Evolutionary conservation across 2,888 invertebrate species (phyloP).

Genomic region (Acleris emargana): DNA sequence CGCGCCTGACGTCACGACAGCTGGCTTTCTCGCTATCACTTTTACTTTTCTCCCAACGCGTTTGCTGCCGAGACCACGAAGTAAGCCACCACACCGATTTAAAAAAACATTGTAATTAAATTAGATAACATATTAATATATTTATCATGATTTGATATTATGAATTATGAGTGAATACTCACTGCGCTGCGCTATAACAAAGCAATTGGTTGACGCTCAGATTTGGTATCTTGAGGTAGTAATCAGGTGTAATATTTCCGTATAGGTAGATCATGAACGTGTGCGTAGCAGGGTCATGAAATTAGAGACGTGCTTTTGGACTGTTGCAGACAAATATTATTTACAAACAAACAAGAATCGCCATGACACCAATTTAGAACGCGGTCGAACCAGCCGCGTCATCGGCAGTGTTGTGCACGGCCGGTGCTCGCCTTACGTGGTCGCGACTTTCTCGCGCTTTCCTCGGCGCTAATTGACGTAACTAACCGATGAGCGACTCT

Average conservation of each 20-base stretch:
- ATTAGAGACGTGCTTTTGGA: conserved; percentile 55
- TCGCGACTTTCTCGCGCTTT: conserved; percentile 78
- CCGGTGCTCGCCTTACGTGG: conserved; percentile 67
- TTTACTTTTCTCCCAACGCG: conserved; percentile 73
- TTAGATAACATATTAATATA: too few relatives aligned
- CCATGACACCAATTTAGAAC: conserved; percentile 69
- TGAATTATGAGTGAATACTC: too few relatives aligned
- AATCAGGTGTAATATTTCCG: conserved; percentile 34
- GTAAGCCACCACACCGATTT: not conserved
- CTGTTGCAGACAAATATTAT: conserved; percentile 56
- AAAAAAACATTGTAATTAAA: not conserved
- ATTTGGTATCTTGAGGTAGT: not conserved
- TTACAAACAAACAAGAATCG: conserved; percentile 77
- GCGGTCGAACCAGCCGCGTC: conserved; percentile 49
- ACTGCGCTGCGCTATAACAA: conserved; percentile 4
- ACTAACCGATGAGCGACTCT: conserved; percentile 72
- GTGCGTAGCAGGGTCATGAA: conserved; percentile 46
- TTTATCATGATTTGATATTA: too few relatives aligned
- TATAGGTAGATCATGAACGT: conserved; percentile 39
- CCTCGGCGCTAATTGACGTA: conserved; percentile 81
- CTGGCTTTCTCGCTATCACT: conserved; percentile 62
- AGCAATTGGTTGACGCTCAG: conserved; percentile 4
- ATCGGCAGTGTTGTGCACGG: conserved; percentile 55
- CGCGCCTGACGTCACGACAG: conserved; percentile 53
- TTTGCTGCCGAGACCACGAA: not conserved